A percentile compares a stretch with the other conserved stretches of the same genome.
phyloP scores from a whole-genome alignment of 2,888 invertebrate genomes.

The Coenonympha glycerion region DNA sequence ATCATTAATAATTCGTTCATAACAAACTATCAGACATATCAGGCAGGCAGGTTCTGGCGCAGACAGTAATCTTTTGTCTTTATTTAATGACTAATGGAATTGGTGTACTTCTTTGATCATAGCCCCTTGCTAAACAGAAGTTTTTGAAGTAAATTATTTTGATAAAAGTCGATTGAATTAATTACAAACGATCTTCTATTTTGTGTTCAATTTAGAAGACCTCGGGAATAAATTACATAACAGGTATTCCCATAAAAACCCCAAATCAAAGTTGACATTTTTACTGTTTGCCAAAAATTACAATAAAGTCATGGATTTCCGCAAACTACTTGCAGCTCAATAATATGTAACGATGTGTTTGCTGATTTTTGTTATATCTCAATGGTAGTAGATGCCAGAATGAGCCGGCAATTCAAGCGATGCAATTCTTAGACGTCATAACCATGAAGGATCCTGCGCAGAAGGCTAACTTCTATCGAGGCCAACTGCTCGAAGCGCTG shows the following conservation, averaged over 20 bases:
- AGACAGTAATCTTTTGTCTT: not conserved
- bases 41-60: not conserved
- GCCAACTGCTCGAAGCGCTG: slow-evolving; percentile 88
- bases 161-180: too few species aligned
- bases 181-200: too few species aligned
- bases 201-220: too few species aligned
- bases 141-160: too few species aligned
- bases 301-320: slow-evolving; percentile 4
- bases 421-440: slow-evolving; percentile 94
- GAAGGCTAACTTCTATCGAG: slow-evolving; percentile 92
- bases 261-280: too few species aligned
- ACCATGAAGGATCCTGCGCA: slow-evolving; percentile 93
- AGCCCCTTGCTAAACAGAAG: too few species aligned
- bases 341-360: not conserved
- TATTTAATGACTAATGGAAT: too few species aligned
- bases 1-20: too few species aligned
- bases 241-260: too few species aligned
- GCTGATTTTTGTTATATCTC: slow-evolving; percentile 1
- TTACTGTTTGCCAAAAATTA: not conserved
- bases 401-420: slow-evolving; percentile 92
- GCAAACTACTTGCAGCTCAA: not conserved
- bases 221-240: too few species aligned
- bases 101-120: too few species aligned
- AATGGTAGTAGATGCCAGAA: slow-evolving; percentile 63
- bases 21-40: not conserved